A percentile compares a stretch with the other conserved stretches of the same genome.
phyloP scores from a whole-genome alignment of 2,113 vertebrate genomes.

The Bos indicus region DNA sequence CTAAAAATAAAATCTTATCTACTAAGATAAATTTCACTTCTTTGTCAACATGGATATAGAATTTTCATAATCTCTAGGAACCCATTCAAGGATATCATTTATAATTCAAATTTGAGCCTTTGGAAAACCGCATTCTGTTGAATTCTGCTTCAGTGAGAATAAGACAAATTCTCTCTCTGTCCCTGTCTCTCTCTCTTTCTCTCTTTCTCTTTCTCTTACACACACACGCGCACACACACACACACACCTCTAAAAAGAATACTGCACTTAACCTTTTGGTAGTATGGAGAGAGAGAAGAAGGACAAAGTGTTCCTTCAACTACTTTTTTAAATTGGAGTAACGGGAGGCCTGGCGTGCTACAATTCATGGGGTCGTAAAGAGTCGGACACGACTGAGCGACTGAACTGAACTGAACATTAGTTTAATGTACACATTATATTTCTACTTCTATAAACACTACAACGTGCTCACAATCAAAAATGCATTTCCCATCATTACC shows the following conservation, averaged over 20 bases:
- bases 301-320: neutral
- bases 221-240: neutral
- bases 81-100: neutral
- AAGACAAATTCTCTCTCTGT: neutral
- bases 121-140: neutral
- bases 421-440: neutral
- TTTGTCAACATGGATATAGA: neutral
- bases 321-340: neutral
- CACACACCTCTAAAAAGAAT: neutral
- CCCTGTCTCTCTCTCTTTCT: neutral
- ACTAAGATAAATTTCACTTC: neutral
- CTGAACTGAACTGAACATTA: neutral
- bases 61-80: neutral
- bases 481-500: neutral
- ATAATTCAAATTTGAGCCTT: neutral
- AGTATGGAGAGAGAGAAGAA: neutral
- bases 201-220: neutral
- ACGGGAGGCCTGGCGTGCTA: no score
- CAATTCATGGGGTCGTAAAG: no score
- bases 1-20: neutral
- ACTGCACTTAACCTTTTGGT: neutral
- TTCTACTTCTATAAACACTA: neutral
- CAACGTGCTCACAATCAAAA: accelerated
- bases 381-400: accelerated
- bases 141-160: neutral